Evolutionary conservation across 1,140 invertebrate genomes (phyloP).

Genomic region (Achatina immaculata): DNA sequence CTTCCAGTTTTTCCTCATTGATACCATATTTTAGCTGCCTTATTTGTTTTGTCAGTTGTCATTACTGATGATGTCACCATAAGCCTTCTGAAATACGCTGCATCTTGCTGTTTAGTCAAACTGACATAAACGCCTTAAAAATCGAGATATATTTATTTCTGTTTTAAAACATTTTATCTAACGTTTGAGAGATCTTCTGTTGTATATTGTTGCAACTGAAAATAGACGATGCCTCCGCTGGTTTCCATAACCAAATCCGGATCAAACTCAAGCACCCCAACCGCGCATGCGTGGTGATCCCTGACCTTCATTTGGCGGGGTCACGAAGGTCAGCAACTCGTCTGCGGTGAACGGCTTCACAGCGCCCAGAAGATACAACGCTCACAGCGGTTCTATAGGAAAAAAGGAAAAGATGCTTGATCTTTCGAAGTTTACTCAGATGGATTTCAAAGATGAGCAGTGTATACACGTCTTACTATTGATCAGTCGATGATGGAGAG

Average conservation of each 20-base stretch:
- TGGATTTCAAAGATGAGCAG: constrained; percentile 29
- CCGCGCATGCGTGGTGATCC: constrained; percentile 44
- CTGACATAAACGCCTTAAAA: too few relatives aligned
- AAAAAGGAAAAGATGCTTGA: constrained; percentile 17
- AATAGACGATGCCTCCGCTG: too few relatives aligned
- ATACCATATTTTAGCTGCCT: too few relatives aligned
- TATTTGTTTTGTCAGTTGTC: too few relatives aligned
- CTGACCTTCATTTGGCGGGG: constrained; percentile 34
- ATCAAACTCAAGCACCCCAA: constrained; percentile 21
- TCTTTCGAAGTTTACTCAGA: constrained; percentile 33
- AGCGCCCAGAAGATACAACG: constrained; percentile 25
- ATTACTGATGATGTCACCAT: too few relatives aligned
- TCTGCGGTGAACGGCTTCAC: constrained; percentile 33
- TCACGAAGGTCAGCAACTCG: constrained; percentile 11
- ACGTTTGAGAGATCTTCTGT: too few relatives aligned
- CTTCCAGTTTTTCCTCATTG: too few relatives aligned
- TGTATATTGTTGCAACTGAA: too few relatives aligned
- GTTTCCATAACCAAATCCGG: not conserved
- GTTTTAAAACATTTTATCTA: too few relatives aligned
- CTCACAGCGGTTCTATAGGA: constrained; percentile 20
- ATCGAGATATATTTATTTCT: too few relatives aligned
- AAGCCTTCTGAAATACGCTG: too few relatives aligned
- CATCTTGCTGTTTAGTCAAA: too few relatives aligned
- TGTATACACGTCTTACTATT: constrained; percentile 22
- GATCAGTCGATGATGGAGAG: constrained; percentile 42